Percentiles rank a stretch among this genome's conserved stretches.
Evolutionary conservation across 2,113 vertebrate species (phyloP).

Genomic region (Entomyzon cyanotis): DNA sequence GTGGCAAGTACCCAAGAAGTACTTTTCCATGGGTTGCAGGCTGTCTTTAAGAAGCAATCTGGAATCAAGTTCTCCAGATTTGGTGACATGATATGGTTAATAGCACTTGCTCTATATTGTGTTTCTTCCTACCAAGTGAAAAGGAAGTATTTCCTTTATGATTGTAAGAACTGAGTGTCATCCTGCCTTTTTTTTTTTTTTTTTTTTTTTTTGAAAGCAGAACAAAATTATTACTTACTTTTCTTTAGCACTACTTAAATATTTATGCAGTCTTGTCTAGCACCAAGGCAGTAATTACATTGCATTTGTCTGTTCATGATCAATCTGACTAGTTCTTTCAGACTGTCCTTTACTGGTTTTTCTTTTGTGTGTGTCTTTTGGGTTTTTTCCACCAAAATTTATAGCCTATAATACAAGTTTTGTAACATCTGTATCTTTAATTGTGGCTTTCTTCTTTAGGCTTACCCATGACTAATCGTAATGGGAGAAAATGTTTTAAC

Average conservation of each 20-base stretch:
- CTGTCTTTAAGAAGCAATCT: not conserved
- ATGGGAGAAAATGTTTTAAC: not conserved
- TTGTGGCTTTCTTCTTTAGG: not conserved
- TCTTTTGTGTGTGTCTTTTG: not conserved
- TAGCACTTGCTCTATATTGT: not conserved
- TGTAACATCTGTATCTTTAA: not conserved
- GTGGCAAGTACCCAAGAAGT: not conserved
- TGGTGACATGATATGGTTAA: not conserved
- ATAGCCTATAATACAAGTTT: not conserved
- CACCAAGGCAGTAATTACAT: not conserved
- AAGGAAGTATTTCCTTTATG: not conserved
- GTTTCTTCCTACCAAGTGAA: not conserved
- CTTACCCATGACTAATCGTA: not conserved
- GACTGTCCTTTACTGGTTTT: not conserved
- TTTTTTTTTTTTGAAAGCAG: not conserved
- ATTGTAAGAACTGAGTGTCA: not conserved
- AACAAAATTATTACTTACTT: not conserved
- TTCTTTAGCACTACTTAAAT: not conserved
- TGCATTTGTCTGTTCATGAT: not conserved
- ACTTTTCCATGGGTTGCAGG: not conserved
- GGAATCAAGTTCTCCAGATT: not conserved
- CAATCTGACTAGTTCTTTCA: not conserved
- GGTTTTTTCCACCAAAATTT: fast-evolving
- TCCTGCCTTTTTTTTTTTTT: not conserved
- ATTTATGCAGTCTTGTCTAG: not conserved